A percentile compares a stretch with the other conserved stretches of the same genome.
These are phyloP conservation scores for Hippopotamus amphibius DNA, from an alignment of 2,113 vertebrate genomes.

Conservation along the genomic window DNA sequence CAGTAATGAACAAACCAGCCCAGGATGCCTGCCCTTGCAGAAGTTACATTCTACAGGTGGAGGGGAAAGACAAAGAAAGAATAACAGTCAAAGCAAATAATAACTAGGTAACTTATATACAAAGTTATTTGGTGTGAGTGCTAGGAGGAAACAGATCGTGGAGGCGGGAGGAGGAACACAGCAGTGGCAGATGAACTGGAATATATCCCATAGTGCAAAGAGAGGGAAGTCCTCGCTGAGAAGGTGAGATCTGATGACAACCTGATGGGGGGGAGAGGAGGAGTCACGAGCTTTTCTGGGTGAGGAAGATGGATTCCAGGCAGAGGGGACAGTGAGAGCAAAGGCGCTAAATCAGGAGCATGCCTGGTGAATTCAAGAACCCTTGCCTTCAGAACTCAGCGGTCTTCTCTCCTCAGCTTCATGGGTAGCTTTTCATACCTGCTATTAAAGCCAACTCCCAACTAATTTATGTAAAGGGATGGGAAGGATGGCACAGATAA, in stretches of 20 bases:
- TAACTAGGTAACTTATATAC: not conserved
- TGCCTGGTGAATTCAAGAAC: not conserved
- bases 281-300: no score
- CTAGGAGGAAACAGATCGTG: not conserved
- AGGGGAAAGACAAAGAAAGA: not conserved
- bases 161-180: not conserved
- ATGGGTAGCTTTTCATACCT: not conserved
- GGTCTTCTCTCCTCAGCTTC: not conserved
- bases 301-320: not conserved
- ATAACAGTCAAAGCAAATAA: not conserved
- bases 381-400: not conserved
- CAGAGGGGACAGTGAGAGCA: not conserved
- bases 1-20: not conserved
- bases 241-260: not conserved
- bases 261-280: not conserved
- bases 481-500: not conserved
- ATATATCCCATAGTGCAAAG: fast-evolving
- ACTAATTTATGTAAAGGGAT: not conserved
- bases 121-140: not conserved
- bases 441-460: not conserved
- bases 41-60: not conserved
- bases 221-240: not conserved
- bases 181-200: not conserved
- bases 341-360: not conserved
- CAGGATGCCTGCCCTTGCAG: not conserved